Conservation (phyloP, 2,888 invertebrate genomes). For the Icerya purchasi region DNA sequence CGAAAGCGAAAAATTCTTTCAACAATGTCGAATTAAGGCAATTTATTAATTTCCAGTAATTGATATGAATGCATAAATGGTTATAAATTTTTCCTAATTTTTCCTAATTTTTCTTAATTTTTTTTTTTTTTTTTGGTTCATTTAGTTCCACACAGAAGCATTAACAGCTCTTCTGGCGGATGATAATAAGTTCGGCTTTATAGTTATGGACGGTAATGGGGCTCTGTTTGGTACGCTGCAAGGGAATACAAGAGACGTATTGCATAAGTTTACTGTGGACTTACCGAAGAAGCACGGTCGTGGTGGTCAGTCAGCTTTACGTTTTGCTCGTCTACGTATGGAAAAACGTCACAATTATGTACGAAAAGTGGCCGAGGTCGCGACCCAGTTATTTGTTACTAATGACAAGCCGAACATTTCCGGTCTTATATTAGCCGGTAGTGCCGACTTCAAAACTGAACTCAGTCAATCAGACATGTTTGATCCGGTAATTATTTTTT, state of each 20-base stretch:
- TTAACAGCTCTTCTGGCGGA: conserved; percentile 89
- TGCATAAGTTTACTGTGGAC: conserved; percentile 94
- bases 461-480: conserved; percentile 99
- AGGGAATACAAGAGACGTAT: conserved; percentile 77
- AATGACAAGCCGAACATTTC: conserved; percentile 96
- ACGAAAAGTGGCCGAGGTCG: conserved; percentile 90
- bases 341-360: conserved; percentile 99
- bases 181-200: conserved; percentile 99
- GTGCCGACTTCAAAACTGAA: conserved; percentile 99
- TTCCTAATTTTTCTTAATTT: no score
- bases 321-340: conserved; percentile 98
- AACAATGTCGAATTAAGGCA: no score
- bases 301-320: conserved; percentile 97
- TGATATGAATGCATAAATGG: no score
- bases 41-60: no score
- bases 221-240: conserved; percentile 87
- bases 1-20: no score
- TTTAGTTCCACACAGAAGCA: conserved; percentile 74
- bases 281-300: conserved; percentile 99
- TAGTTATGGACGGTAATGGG: conserved; percentile 99
- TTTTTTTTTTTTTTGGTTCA: conserved; percentile 1
- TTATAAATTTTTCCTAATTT: no score
- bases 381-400: conserved; percentile 89
- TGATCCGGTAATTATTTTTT: conserved; percentile 58
- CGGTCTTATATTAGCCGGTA: conserved; percentile 92